Evolutionary conservation across 2,888 invertebrate species (phyloP).

Genomic region (Drosophila stalkeri): DNA sequence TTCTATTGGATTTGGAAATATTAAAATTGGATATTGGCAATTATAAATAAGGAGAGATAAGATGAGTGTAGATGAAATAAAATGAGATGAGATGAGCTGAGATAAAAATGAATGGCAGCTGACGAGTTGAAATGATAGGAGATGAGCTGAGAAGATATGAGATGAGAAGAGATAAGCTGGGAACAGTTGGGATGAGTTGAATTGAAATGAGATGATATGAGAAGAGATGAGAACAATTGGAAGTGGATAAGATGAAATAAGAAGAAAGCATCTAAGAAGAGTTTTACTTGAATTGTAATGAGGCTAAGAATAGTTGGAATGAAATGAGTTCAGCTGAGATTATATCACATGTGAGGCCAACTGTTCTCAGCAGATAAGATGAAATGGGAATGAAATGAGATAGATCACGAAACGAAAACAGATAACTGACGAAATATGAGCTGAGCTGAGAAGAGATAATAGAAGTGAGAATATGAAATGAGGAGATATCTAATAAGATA

Average conservation of each 20-base stretch:
- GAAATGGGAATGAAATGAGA: neutral
- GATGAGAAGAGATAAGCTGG: neutral
- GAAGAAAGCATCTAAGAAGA: too few relatives aligned
- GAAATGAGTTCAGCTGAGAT: neutral
- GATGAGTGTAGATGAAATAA: neutral
- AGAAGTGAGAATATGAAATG: neutral
- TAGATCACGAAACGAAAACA: neutral
- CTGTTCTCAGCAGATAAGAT: neutral
- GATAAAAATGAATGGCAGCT: neutral
- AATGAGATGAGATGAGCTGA: neutral
- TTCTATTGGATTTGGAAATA: too few relatives aligned
- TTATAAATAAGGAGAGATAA: slow-evolving; percentile 9
- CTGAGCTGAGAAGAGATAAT: neutral
- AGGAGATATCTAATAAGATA: too few relatives aligned
- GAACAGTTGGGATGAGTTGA: neutral
- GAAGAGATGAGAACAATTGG: too few relatives aligned
- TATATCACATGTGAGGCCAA: too few relatives aligned
- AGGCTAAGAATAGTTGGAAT: too few relatives aligned
- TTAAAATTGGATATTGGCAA: too few relatives aligned
- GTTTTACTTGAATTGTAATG: too few relatives aligned
- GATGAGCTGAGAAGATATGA: neutral
- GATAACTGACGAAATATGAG: neutral
- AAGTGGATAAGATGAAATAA: too few relatives aligned
- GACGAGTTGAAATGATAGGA: neutral
- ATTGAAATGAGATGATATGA: too few relatives aligned